Percentiles rank a stretch among this genome's conserved stretches.
Conservation (phyloP, 2,888 invertebrate genomes). For the Stomorhina lunata region DNA sequence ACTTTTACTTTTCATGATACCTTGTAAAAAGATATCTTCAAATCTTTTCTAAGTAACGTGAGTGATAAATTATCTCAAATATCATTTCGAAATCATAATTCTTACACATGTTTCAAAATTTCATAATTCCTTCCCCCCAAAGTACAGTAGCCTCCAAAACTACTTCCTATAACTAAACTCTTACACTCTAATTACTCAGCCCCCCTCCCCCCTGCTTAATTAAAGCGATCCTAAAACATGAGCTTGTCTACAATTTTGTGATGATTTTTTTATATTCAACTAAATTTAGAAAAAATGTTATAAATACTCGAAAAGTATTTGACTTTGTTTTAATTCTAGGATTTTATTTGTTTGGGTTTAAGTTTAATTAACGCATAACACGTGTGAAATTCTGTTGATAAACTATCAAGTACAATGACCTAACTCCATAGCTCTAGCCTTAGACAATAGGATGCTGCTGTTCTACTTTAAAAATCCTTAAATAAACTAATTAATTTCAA, state of each 20-base stretch:
- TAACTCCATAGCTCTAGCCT: too few species aligned
- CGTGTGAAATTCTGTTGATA: conserved; percentile 26
- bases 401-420: conserved; percentile 38
- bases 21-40: too few species aligned
- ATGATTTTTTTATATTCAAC: neutral
- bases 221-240: neutral
- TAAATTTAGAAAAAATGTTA: conserved; percentile 8
- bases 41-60: too few species aligned
- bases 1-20: too few species aligned
- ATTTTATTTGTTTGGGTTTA: neutral
- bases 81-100: neutral
- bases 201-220: neutral
- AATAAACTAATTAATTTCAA: conserved; percentile 17
- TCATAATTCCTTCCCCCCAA: neutral
- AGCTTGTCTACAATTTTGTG: neutral
- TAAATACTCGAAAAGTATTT: too few species aligned
- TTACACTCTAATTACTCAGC: neutral
- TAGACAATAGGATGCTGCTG: neutral
- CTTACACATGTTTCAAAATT: neutral
- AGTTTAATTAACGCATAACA: conserved; percentile 30
- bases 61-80: neutral
- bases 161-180: neutral
- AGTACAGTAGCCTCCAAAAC: neutral
- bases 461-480: conserved; percentile 24
- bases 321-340: neutral